Conservation (phyloP, 2,113 vertebrate species). For the Rallus limicola region DNA sequence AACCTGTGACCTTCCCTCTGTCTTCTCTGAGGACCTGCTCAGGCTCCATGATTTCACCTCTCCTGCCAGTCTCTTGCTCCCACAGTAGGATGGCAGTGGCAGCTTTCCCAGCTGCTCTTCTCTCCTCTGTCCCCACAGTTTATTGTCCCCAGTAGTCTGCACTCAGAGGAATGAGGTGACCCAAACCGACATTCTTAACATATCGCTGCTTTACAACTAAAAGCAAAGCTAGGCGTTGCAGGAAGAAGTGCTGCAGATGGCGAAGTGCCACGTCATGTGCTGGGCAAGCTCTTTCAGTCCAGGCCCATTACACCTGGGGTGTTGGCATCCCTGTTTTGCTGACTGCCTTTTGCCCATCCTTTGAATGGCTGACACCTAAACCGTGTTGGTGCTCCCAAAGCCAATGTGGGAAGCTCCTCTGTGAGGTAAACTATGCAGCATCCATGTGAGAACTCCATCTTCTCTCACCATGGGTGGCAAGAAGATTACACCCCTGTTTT, state of each 20-base stretch:
- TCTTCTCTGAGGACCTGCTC: background rate
- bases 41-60: background rate
- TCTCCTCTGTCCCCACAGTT: too few relatives aligned
- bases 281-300: background rate
- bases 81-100: too few relatives aligned
- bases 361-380: background rate
- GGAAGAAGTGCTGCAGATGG: background rate
- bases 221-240: too few relatives aligned
- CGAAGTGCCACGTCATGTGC: background rate
- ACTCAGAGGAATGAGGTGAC: too few relatives aligned
- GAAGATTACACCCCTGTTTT: background rate
- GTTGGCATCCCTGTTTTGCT: background rate
- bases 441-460: accelerated
- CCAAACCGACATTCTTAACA: too few relatives aligned
- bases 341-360: background rate
- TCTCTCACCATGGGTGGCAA: background rate
- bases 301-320: background rate
- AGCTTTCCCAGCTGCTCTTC: too few relatives aligned
- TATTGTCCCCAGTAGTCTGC: too few relatives aligned
- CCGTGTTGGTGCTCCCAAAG: background rate
- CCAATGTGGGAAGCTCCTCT: background rate
- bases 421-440: background rate
- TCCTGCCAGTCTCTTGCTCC: accelerated
- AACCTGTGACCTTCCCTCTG: background rate
- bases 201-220: too few relatives aligned